These are phyloP conservation scores for Gavia stellata DNA, from an alignment of 2,113 vertebrate genomes.

Conservation along the genomic window DNA sequence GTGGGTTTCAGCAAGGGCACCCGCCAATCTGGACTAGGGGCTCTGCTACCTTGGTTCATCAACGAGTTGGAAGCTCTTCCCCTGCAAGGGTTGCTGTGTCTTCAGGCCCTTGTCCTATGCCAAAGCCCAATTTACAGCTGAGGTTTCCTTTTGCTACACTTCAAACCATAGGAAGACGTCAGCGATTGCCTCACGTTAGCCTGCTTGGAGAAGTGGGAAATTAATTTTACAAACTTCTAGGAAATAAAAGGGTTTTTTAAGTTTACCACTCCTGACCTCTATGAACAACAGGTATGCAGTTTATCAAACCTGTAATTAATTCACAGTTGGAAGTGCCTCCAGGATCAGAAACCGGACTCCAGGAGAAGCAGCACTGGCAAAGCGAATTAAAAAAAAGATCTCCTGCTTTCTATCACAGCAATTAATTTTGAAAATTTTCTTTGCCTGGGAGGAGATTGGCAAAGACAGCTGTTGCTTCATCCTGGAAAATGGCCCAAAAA, in stretches of 20 bases:
- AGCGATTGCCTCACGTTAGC: not conserved
- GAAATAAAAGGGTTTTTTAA: not conserved
- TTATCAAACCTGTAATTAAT: conserved; percentile 21
- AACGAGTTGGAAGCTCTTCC: not conserved
- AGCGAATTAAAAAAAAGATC: not conserved
- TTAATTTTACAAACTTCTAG: not conserved
- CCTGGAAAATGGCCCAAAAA: conserved; percentile 25
- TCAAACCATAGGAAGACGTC: not conserved
- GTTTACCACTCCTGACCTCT: not conserved
- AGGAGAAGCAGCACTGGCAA: not conserved
- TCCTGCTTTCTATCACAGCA: conserved; percentile 38
- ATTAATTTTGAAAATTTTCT: conserved; percentile 47
- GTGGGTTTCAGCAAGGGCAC: not conserved
- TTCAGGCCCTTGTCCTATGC: not conserved
- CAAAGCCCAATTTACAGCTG: not conserved
- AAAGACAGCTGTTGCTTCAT: conserved; percentile 51
- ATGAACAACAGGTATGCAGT: not conserved
- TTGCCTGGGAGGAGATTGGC: conserved; percentile 37
- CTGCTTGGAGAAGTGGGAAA: not conserved
- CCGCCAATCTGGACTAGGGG: not conserved
- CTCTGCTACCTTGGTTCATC: not conserved
- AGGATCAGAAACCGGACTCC: not conserved
- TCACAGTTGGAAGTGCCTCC: not conserved
- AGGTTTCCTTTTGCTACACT: not conserved
- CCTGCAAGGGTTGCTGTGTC: not conserved